Evolutionary conservation across 2,888 invertebrate species (phyloP), one percentile per base, ranked within the genome.

Genomic region (Hermaeophaga mercurialis): DNA sequence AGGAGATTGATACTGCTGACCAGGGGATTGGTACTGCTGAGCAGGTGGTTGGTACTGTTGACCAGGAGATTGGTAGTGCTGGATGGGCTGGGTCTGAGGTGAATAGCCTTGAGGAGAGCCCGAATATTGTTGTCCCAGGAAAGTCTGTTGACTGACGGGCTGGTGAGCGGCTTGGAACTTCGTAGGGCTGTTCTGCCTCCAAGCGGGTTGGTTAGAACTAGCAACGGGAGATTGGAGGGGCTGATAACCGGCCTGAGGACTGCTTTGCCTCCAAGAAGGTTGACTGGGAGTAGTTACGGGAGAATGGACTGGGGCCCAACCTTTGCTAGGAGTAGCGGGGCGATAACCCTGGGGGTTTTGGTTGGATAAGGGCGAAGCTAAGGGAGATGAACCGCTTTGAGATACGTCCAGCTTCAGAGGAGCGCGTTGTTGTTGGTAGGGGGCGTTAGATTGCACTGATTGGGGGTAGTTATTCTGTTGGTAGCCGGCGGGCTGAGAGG

Each of bases 281-380:
- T 63, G 66, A 5, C 55, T 70, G 53, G 77, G 75, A 45, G 76
- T 75, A 14, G 70, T 67, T 12, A 74, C 75, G 46, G 80, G 78
- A 59, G 80, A 78, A 58, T 78, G 78, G 11, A 80, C 80, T 45
- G 80, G 78, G 34, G 80, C 77, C 81, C 80, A 81, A 65, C 61
- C 73, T 74, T 69, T 78, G 72, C 63, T 70, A 64, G 72, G 75
- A 67, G 72, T 74, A 66, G 67, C 68, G 54, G 67, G 73, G 70
- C 69, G 64, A 55, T 63, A 74, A 49, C 69, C 68, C 33, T 58
- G 61, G 22, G 73, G 73, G 50, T 65, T 73, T 49, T 66, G 69
- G 53, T 70, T 72, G 26, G 64, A 58, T 26, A 64, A 44, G 28
- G 71, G 74, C 76, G 78, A 80, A 78, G 79, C 77, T 76, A 76